Evolutionary conservation across 2,113 vertebrate species (phyloP).

Genomic region (Pseudorhombus dupliciocellatus): DNA sequence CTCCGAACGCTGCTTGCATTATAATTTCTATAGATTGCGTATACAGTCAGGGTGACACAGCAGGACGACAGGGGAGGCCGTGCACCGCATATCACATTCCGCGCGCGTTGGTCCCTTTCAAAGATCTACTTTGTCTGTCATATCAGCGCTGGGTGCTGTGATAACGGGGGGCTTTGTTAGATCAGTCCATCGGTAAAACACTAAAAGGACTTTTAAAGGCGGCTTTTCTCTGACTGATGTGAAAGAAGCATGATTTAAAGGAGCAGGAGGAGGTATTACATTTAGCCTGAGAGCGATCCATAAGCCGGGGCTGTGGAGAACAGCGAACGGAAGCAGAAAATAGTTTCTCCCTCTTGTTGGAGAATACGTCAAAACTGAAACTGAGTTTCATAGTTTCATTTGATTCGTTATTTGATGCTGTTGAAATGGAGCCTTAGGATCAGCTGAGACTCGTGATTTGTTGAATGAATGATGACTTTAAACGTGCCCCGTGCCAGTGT

Average conservation of each 20-base stretch:
- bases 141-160: slow-evolving; percentile 43
- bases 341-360: not conserved
- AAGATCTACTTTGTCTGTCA: slow-evolving; percentile 42
- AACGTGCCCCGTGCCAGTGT: too few species aligned
- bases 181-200: slow-evolving; percentile 47
- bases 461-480: too few species aligned
- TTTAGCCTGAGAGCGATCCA: not conserved
- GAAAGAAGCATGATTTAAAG: slow-evolving; percentile 14
- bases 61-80: slow-evolving; percentile 33
- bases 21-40: slow-evolving; percentile 53
- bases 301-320: not conserved
- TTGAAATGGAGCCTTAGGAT: too few species aligned
- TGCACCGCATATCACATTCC: slow-evolving; percentile 36
- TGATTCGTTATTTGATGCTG: too few species aligned
- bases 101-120: slow-evolving; percentile 37
- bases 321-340: not conserved
- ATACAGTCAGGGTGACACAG: slow-evolving; percentile 45
- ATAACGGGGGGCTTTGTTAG: slow-evolving; percentile 38
- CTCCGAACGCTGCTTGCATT: slow-evolving; percentile 47
- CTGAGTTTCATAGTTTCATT: not conserved
- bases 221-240: slow-evolving; percentile 13
- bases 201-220: slow-evolving; percentile 36
- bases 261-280: not conserved
- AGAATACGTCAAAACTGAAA: not conserved
- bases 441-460: too few species aligned